A percentile compares a stretch with the other conserved stretches of the same genome.
Evolutionary conservation across 2,888 invertebrate genomes (phyloP).

Genomic region (Stratiomys singularior): DNA sequence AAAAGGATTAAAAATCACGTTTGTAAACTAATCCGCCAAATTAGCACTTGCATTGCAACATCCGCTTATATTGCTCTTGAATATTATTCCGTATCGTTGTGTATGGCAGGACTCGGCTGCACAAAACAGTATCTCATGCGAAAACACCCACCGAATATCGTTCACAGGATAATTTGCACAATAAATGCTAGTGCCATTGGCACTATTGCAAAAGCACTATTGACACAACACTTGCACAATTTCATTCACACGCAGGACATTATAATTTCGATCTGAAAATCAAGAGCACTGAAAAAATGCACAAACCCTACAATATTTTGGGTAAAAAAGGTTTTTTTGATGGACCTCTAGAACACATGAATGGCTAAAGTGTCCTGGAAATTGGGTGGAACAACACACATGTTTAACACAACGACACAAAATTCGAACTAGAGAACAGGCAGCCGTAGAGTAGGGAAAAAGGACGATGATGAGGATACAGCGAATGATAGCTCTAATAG

Average conservation of each 20-base stretch:
- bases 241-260: no score
- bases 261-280: no score
- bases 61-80: no score
- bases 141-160: constrained; percentile 23
- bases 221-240: no score
- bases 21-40: constrained; percentile 4
- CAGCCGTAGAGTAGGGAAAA: constrained; percentile 25
- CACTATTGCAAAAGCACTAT: neutral
- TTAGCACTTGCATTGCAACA: neutral
- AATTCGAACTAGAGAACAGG: constrained; percentile 41
- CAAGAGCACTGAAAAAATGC: no score
- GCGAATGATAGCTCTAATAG: constrained; percentile 47
- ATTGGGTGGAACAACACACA: constrained; percentile 50
- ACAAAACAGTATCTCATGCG: neutral
- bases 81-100: no score
- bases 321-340: constrained; percentile 20
- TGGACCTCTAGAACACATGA: constrained; percentile 34
- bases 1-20: constrained; percentile 12
- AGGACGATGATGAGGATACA: constrained; percentile 46
- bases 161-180: constrained; percentile 26
- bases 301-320: constrained; percentile 15
- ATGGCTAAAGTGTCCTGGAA: constrained; percentile 46
- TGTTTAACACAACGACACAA: constrained; percentile 48
- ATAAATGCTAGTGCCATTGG: neutral
- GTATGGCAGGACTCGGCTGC: neutral